Conservation (phyloP, 2,113 vertebrate genomes). For the Oncorhynchus tshawytscha region DNA sequence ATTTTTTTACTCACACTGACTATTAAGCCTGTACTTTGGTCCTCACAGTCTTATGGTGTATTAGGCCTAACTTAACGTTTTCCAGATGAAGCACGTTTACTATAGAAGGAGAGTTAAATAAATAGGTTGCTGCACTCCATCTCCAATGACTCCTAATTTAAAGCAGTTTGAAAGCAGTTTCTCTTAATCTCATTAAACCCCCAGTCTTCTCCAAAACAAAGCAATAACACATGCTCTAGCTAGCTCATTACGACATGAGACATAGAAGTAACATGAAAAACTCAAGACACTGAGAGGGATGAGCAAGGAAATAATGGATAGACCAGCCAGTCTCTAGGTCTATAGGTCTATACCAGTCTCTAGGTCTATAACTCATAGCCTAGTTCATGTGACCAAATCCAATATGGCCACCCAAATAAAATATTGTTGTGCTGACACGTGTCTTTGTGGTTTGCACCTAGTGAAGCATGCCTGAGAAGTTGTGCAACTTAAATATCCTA, state of each 20-base stretch:
- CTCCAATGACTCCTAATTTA: background rate
- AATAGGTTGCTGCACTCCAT: background rate
- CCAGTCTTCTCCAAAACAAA: conserved; percentile 45
- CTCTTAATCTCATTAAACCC: conserved; percentile 37
- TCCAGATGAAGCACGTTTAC: background rate
- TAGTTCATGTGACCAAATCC: background rate
- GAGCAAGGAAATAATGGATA: background rate
- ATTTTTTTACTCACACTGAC: no score
- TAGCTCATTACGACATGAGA: conserved; percentile 32
- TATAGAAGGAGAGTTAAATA: background rate
- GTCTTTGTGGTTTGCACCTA: background rate
- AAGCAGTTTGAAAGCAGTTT: background rate
- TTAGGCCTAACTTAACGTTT: background rate
- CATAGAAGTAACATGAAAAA: conserved; percentile 37
- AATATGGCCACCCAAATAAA: background rate
- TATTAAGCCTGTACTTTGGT: no score
- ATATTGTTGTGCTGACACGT: no score
- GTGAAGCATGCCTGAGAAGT: background rate
- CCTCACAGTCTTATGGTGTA: no score
- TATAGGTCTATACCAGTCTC: background rate
- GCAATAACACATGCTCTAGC: conserved; percentile 26
- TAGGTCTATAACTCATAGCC: background rate
- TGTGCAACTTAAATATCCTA: background rate
- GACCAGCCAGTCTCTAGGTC: background rate
- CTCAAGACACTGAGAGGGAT: background rate